Percentiles rank a stretch among this genome's conserved stretches.
These are phyloP conservation scores for Tholera decimalis DNA, from an alignment of 2,888 invertebrate genomes.

Conservation along the genomic window DNA sequence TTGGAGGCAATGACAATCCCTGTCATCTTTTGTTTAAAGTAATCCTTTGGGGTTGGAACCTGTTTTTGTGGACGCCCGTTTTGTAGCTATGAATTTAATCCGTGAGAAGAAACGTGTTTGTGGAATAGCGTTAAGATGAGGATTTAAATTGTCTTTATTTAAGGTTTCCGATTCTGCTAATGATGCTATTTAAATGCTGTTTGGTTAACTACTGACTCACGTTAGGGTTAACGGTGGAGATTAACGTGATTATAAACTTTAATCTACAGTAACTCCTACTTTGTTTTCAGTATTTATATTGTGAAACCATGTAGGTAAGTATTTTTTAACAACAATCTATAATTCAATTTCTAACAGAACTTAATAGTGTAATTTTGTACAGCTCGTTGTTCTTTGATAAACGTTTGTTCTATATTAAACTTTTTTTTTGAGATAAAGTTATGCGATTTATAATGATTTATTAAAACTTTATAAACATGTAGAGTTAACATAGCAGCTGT, in stretches of 20 bases:
- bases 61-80: conserved; percentile 37
- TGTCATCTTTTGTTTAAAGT: conserved; percentile 43
- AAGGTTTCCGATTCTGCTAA: conserved; percentile 38
- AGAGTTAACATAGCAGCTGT: too few relatives aligned
- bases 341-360: too few relatives aligned
- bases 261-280: conserved; percentile 8
- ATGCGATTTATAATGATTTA: too few relatives aligned
- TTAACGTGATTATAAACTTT: conserved; percentile 1
- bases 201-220: conserved; percentile 14
- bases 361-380: too few relatives aligned
- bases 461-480: too few relatives aligned
- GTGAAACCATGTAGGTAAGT: not conserved
- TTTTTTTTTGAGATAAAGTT: not conserved
- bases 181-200: conserved; percentile 32
- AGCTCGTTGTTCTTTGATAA: too few relatives aligned
- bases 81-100: conserved; percentile 35
- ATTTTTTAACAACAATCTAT: not conserved
- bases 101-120: conserved; percentile 47
- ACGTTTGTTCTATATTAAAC: too few relatives aligned
- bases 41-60: conserved; percentile 54
- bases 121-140: conserved; percentile 32
- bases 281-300: not conserved
- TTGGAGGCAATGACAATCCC: conserved; percentile 35
- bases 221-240: conserved; percentile 7
- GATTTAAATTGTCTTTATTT: conserved; percentile 39